These are phyloP conservation scores for Ridgeia piscesae DNA, from an alignment of 1,140 invertebrate genomes.

Conservation along the genomic window DNA sequence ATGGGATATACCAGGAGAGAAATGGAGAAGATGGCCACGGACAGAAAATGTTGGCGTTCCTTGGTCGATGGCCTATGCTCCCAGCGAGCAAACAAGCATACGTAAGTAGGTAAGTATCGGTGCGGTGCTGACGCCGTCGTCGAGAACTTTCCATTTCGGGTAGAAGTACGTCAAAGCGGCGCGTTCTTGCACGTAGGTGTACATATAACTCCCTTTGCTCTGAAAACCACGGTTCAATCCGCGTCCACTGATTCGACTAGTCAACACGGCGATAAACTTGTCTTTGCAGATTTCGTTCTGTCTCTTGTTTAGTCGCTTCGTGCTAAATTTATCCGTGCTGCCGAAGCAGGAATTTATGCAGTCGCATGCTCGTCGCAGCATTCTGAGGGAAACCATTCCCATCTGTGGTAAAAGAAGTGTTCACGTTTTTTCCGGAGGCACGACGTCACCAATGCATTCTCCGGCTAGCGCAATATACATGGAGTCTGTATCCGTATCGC, in stretches of 20 bases:
- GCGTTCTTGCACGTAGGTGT: neutral
- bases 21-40: too few relatives aligned
- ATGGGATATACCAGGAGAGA: too few relatives aligned
- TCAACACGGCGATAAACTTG: neutral
- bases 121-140: neutral
- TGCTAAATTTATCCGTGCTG: neutral
- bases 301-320: neutral
- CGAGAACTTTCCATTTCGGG: neutral
- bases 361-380: neutral
- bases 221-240: neutral
- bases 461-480: constrained; percentile 34
- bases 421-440: constrained; percentile 23
- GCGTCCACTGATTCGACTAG: neutral
- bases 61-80: too few relatives aligned
- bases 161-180: neutral
- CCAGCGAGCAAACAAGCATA: too few relatives aligned
- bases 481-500: constrained; percentile 39
- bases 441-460: constrained; percentile 21
- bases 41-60: too few relatives aligned
- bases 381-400: neutral
- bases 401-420: constrained; percentile 15
- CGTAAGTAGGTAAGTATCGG: too few relatives aligned
- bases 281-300: neutral
- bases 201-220: too few relatives aligned
- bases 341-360: neutral